A percentile compares a stretch with the other conserved stretches of the same genome.
phyloP scores from a whole-genome alignment of 2,888 invertebrate genomes.

The Cryptocheilus praepositus region DNA sequence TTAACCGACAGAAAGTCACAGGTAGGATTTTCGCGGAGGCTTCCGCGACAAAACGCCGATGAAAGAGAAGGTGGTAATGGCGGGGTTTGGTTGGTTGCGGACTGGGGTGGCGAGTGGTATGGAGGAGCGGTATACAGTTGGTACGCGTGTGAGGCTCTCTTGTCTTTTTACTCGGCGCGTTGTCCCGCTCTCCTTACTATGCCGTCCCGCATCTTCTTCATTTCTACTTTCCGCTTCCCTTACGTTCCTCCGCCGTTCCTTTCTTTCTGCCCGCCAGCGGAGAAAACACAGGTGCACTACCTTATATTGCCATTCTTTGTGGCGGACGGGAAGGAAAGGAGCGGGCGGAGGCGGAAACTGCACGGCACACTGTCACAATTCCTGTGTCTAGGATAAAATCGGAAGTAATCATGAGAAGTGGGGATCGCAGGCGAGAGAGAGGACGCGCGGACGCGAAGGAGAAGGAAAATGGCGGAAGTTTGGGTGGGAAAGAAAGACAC shows the following conservation, averaged over 20 bases:
- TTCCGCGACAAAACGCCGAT: not conserved
- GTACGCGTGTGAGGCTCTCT: constrained; percentile 14
- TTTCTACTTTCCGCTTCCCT: not conserved
- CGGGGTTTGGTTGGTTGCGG: too few relatives aligned
- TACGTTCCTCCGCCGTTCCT: constrained; percentile 12
- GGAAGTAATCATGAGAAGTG: constrained; percentile 71
- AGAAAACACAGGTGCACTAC: constrained; percentile 42
- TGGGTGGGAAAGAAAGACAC: not conserved
- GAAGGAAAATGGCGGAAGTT: constrained; percentile 14
- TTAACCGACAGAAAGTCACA: constrained; percentile 26
- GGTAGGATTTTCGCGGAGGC: constrained; percentile 15
- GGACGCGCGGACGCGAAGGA: constrained; percentile 4
- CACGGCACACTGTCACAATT: constrained; percentile 41
- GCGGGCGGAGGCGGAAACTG: constrained; percentile 28
- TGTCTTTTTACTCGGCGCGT: constrained; percentile 17
- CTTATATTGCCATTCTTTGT: constrained; percentile 50
- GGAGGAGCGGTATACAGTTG: constrained; percentile 17
- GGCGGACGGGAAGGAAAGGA: not conserved
- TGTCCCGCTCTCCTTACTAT: not conserved
- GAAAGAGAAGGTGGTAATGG: not conserved
- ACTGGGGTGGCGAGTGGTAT: too few relatives aligned
- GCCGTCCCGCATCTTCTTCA: constrained; percentile 13
- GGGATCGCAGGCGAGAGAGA: constrained; percentile 45
- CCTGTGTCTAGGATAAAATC: constrained; percentile 60
- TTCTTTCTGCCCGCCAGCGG: constrained; percentile 6